A percentile compares a stretch with the other conserved stretches of the same genome.
Conservation (phyloP, 2,797 vertebrate species). For the Rachycentron canadum region DNA sequence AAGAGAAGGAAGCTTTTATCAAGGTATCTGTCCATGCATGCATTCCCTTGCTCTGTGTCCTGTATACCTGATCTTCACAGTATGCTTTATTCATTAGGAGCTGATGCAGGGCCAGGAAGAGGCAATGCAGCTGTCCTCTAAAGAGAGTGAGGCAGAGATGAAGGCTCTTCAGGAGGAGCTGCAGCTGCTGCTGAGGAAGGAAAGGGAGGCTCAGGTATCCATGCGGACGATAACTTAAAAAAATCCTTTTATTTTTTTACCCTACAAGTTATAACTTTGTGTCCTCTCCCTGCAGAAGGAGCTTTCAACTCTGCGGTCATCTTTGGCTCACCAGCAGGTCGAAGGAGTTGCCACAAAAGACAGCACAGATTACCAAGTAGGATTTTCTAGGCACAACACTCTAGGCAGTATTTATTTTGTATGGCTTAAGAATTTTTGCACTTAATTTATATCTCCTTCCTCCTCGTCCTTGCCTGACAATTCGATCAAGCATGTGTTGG, state of each 20-base stretch:
- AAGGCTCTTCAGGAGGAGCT: slow-evolving; percentile 90
- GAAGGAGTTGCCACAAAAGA: slow-evolving; percentile 32
- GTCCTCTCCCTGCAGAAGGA: slow-evolving; percentile 83
- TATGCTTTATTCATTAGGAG: slow-evolving; percentile 60
- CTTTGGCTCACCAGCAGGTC: slow-evolving; percentile 72
- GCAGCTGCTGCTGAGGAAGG: slow-evolving; percentile 89
- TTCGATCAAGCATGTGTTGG: slow-evolving; percentile 84
- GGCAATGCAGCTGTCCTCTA: slow-evolving; percentile 61
- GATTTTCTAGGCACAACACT: too few relatives aligned
- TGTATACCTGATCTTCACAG: slow-evolving; percentile 10
- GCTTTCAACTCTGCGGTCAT: slow-evolving; percentile 87
- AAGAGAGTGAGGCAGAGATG: slow-evolving; percentile 83
- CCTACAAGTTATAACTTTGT: not conserved
- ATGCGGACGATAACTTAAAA: slow-evolving; percentile 2
- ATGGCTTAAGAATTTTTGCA: not conserved
- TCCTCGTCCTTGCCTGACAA: not conserved
- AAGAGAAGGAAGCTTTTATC: slow-evolving; percentile 87
- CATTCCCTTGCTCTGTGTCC: not conserved
- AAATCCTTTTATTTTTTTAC: not conserved
- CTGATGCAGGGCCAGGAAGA: slow-evolving; percentile 77
- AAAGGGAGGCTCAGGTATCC: slow-evolving; percentile 91
- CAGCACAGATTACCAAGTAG: slow-evolving; percentile 87
- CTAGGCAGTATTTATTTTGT: too few relatives aligned
- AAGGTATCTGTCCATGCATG: slow-evolving; percentile 60
- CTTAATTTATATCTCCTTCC: not conserved